phyloP scores from a whole-genome alignment of 1,140 invertebrate species.

The Mactra quadrangularis region DNA sequence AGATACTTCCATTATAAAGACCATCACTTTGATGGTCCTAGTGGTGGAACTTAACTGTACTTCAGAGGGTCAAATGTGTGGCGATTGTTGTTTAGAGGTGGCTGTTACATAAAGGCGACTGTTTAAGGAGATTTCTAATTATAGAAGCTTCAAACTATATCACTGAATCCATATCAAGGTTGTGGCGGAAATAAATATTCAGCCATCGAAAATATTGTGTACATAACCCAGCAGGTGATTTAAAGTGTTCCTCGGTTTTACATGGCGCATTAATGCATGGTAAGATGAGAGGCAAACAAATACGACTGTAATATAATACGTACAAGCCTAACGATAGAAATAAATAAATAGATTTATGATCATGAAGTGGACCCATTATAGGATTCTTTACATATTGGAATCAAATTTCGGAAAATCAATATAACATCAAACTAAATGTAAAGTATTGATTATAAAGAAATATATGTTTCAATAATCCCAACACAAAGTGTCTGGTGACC shows the following conservation, averaged over 20 bases:
- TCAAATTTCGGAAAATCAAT: slow-evolving; percentile 57
- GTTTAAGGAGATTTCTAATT: no score
- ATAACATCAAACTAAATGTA: slow-evolving; percentile 49
- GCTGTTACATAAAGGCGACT: no score
- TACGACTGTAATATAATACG: slow-evolving; percentile 35
- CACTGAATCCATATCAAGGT: no score
- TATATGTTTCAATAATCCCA: slow-evolving; percentile 19
- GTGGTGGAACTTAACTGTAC: no score
- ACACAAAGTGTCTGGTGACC: neutral
- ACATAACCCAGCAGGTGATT: neutral
- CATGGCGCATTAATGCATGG: slow-evolving; percentile 18
- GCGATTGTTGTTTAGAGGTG: no score
- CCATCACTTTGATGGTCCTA: no score
- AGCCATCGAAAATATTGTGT: neutral
- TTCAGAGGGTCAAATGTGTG: no score
- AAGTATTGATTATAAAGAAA: slow-evolving; percentile 30
- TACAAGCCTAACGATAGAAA: slow-evolving; percentile 27
- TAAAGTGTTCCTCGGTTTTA: slow-evolving; percentile 26
- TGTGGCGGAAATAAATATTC: no score
- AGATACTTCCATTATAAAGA: no score
- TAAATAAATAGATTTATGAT: slow-evolving; percentile 44
- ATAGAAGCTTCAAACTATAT: no score
- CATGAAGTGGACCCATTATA: slow-evolving; percentile 39
- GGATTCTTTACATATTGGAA: slow-evolving; percentile 55
- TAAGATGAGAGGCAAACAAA: slow-evolving; percentile 44